These are phyloP conservation scores for Gracilinanus agilis DNA, from an alignment of 2,113 vertebrate species.

Conservation along the genomic window DNA sequence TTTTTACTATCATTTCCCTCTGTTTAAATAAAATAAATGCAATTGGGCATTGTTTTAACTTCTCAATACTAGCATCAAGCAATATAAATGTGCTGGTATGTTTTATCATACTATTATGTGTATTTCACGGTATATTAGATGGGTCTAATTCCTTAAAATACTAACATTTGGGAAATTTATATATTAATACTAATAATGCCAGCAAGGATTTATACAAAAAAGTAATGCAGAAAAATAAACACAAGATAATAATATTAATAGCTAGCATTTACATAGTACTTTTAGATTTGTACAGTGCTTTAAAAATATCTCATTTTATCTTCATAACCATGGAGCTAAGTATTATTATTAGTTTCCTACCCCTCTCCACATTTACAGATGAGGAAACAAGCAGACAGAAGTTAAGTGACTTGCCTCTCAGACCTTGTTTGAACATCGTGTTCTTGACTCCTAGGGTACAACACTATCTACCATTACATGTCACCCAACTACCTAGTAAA, in stretches of 20 bases:
- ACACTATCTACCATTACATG: background rate
- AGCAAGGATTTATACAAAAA: constrained; percentile 25
- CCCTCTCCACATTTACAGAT: background rate
- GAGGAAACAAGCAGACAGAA: background rate
- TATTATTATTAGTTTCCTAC: background rate
- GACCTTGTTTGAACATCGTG: background rate
- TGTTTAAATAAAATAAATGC: constrained; percentile 27
- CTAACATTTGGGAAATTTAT: constrained; percentile 10
- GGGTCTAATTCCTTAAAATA: background rate
- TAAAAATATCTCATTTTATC: background rate
- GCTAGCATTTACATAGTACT: background rate
- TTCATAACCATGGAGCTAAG: background rate
- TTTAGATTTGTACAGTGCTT: background rate
- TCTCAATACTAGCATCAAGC: constrained; percentile 2
- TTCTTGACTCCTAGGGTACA: background rate
- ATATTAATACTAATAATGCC: constrained; percentile 15
- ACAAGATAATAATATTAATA: background rate
- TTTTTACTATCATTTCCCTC: background rate
- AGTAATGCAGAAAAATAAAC: constrained; percentile 42
- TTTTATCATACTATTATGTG: constrained; percentile 16
- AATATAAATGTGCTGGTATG: background rate
- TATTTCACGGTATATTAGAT: constrained; percentile 36
- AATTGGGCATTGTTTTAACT: background rate
- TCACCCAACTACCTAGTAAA: background rate
- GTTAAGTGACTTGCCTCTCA: background rate